Conservation (phyloP, 2,888 invertebrate genomes). For the Pimpla rufipes region DNA sequence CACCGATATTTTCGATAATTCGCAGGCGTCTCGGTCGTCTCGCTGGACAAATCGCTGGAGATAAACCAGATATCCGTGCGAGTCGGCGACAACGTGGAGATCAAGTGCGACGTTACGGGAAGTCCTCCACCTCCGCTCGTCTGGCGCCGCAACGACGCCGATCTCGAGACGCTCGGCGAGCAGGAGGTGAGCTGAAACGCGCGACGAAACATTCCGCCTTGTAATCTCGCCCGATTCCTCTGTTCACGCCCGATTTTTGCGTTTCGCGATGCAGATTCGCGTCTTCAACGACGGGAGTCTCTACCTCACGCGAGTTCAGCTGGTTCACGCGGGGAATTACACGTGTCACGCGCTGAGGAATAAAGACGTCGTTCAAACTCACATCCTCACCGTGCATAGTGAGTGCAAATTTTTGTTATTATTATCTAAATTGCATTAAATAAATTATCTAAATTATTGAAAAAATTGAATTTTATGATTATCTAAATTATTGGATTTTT, state of each 20-base stretch:
- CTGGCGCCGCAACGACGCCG: constrained; percentile 90
- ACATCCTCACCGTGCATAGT: constrained; percentile 91
- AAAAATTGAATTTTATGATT: no score
- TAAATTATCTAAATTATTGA: no score
- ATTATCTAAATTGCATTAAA: no score
- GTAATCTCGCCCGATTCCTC: not conserved
- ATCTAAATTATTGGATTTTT: no score
- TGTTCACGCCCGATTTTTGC: not conserved
- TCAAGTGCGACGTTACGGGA: constrained; percentile 91
- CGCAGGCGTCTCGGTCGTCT: constrained; percentile 90
- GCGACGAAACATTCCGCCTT: no score
- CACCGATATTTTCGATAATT: not conserved
- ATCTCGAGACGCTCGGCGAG: constrained; percentile 88
- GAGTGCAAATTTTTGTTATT: constrained; percentile 81
- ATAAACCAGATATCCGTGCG: constrained; percentile 90
- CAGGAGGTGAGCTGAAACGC: constrained; percentile 86
- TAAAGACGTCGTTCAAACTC: constrained; percentile 91
- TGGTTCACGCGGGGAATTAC: constrained; percentile 92
- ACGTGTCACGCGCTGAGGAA: constrained; percentile 91
- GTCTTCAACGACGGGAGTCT: constrained; percentile 92
- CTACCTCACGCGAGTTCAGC: constrained; percentile 90
- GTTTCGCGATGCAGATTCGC: constrained; percentile 85
- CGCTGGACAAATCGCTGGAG: constrained; percentile 90
- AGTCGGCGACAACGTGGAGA: constrained; percentile 92
- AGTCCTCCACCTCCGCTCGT: constrained; percentile 90